Base-by-base conservation (phyloP, 1,140 invertebrate species). In the Augochlora pura region DNA sequence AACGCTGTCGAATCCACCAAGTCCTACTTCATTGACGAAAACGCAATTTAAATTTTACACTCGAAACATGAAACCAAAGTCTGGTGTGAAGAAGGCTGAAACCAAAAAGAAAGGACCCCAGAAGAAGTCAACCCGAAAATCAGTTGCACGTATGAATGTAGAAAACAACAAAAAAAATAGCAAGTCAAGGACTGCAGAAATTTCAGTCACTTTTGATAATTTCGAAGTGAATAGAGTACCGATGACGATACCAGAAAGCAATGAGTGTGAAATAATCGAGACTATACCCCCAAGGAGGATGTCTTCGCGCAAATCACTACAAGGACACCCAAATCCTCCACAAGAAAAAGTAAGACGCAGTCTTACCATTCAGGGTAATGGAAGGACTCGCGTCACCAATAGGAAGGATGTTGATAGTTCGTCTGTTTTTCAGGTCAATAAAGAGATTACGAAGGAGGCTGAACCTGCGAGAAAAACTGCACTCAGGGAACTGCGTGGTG, bases 1-100 rank as follows among this genome's bases (percentile, higher is more conserved):
- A 21, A 87, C 86, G 8, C 39, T 71, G 9, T 87, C 85, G 12
- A 87, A 88, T 78, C 86, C 89, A 23, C 57, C 64, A 21, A 88
- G 83, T 46, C 70, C 78, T 25, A 27, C 21, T 8, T 64, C 59
- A 16, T 70, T 78, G 21, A 60, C 39, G 0, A 75, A 69, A 16
- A 59, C 64, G 4, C 23, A 25, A 6, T 23, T 12, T n/a, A 69
- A 38, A 52, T n/a, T 32, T 5, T 69, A 62, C 12, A 62, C 25
- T 32, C 42, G 38, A 25, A 10, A 16, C 6, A 63, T 39, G 7
- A 23, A 16, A 16, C 18, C 23, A n/a, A 79, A 49, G 9, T 59
- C 12, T 38, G 6, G 3, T 1, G 8, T 5, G 1, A 8, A 52
- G 27, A 70, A n/a, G 5, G 32, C 12, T 49, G 66, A 32, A 8